Base-by-base conservation (phyloP, 2,797 vertebrate genomes). In the Lacerta agilis region DNA sequence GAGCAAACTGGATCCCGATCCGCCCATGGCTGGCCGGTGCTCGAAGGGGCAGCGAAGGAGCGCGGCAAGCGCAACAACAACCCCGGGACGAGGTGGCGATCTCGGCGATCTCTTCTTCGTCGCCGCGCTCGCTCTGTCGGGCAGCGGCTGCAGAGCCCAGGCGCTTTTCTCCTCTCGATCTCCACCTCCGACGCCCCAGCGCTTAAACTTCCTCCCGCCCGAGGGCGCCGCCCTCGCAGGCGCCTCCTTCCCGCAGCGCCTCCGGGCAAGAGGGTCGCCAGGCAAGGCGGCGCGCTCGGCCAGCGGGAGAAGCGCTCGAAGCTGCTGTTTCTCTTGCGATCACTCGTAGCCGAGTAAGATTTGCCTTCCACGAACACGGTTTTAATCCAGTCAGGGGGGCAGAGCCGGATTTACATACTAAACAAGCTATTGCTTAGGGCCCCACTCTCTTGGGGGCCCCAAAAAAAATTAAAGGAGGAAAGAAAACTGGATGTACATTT, bases 1-100 rank as follows among this genome's bases (percentile, higher is more conserved):
- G 96, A 99, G 96, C 87, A 96, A 96, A 83, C 97, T 98, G 96
- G 98, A 98, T 90, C 96, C 93, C 9, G 98, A 97, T 92, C 96
- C 90, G 71, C 98, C 98, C 98, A 99, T 98, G 86, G 85, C 94
- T 29, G 13, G 91, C 43, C 29, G 55, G 49, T 43, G 33, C n/a
- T 1, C 8, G 75, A 69, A 1, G 69, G 27, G 25, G 82, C 3
- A 4, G 76, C 80, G 58, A 11, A 27, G 64, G 25, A 55, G 49
- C 15, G 49, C 13, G 49, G 49, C 49, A 4, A 55, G 49, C 13
- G 49, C 49, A 55, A 55, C 49, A 55, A 55, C 69, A n/a, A 11
- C 11, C 27, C 69, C n/a, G 13, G n/a, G 3, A 23, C 29, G 61
- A 11, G 55, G 1, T 8, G 20, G 13, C 1, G 33, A 5, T 2